Evolutionary conservation across 2,888 invertebrate genomes (phyloP).

Genomic region (Sipunculus nudus): DNA sequence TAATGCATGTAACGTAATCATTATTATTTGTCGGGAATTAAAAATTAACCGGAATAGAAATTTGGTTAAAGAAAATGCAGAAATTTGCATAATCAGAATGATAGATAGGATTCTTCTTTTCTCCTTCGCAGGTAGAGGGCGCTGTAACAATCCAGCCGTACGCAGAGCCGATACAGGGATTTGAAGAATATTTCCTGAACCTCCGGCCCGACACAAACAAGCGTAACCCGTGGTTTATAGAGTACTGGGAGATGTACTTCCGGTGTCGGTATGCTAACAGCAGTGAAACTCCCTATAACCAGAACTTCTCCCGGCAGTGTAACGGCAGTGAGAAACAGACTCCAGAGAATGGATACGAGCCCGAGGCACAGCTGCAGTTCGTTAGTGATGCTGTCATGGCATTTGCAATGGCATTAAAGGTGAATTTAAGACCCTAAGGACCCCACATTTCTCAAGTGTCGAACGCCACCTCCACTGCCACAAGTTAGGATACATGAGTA

Average conservation of each 20-base stretch:
- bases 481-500: no score
- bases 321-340: slow-evolving; percentile 81
- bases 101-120: no score
- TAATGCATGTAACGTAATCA: no score
- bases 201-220: slow-evolving; percentile 56
- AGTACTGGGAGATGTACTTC: slow-evolving; percentile 82
- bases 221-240: slow-evolving; percentile 64
- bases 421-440: no score
- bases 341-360: slow-evolving; percentile 74
- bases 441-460: no score
- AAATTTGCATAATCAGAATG: no score
- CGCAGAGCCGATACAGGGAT: slow-evolving; percentile 81
- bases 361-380: slow-evolving; percentile 92
- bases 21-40: no score
- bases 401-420: slow-evolving; percentile 83
- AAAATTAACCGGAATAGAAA: no score
- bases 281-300: slow-evolving; percentile 67
- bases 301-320: slow-evolving; percentile 70
- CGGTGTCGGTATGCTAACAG: slow-evolving; percentile 72
- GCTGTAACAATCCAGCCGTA: slow-evolving; percentile 94
- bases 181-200: slow-evolving; percentile 60
- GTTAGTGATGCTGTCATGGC: slow-evolving; percentile 96
- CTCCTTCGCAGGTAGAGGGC: slow-evolving; percentile 90
- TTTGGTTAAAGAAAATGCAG: no score
- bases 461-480: no score